A percentile compares a stretch with the other conserved stretches of the same genome.
phyloP scores from a whole-genome alignment of 2,797 vertebrate genomes.

The Megalops cyprinoides region DNA sequence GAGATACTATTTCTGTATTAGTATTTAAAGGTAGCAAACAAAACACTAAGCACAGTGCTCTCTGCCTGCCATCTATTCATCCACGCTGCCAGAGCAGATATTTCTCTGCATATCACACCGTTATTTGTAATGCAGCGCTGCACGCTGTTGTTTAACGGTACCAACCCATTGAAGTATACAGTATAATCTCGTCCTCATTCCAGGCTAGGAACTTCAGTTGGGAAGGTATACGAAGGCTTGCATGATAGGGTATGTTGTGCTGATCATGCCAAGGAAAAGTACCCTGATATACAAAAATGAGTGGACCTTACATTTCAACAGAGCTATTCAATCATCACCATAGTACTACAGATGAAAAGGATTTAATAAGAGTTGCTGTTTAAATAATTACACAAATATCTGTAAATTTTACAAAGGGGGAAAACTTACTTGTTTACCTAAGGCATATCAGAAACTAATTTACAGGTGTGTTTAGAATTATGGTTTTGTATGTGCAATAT shows the following conservation, averaged over 20 bases:
- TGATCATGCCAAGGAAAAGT: neutral
- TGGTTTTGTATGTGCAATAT: too few relatives aligned
- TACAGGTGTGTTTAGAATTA: neutral
- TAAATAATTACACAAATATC: too few relatives aligned
- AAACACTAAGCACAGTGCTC: neutral
- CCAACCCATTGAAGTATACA: too few relatives aligned
- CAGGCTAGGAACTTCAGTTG: too few relatives aligned
- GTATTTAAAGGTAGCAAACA: neutral
- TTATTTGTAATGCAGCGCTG: too few relatives aligned
- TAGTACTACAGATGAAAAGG: neutral
- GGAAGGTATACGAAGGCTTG: too few relatives aligned
- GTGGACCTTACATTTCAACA: neutral
- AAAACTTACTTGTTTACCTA: neutral
- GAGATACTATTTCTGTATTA: neutral
- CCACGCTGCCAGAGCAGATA: neutral
- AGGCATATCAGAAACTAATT: neutral
- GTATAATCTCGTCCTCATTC: too few relatives aligned
- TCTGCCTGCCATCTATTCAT: too few relatives aligned
- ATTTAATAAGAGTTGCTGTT: neutral
- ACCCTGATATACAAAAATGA: neutral
- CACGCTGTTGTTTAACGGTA: too few relatives aligned
- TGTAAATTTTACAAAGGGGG: neutral
- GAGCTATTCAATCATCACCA: too few relatives aligned
- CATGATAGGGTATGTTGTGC: too few relatives aligned
- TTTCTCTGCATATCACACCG: too few relatives aligned